Evolutionary conservation across 1,140 invertebrate genomes (phyloP).

Genomic region (Hirudo medicinalis): DNA sequence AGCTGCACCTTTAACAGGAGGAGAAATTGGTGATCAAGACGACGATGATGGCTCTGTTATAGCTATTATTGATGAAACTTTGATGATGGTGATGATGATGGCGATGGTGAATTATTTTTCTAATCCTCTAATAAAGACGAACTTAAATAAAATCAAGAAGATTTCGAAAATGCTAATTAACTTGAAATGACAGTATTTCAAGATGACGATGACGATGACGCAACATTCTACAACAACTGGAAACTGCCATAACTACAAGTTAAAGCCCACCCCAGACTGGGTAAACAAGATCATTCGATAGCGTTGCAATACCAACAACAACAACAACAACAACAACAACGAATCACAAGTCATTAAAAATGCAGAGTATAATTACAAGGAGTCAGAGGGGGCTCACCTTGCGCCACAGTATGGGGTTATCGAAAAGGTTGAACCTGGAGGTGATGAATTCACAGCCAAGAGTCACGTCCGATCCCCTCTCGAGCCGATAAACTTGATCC

Average conservation of each 20-base stretch:
- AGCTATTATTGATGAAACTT: not conserved
- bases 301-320: not conserved
- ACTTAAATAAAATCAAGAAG: no score
- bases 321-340: not conserved
- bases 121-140: no score
- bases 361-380: not conserved
- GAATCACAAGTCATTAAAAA: not conserved
- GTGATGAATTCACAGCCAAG: slow-evolving; percentile 13
- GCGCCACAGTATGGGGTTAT: slow-evolving; percentile 15
- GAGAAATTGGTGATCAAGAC: not conserved
- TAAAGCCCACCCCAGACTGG: not conserved
- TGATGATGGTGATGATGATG: no score
- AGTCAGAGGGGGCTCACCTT: not conserved
- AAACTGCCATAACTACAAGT: not conserved
- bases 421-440: slow-evolving; percentile 14
- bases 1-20: slow-evolving; percentile 2
- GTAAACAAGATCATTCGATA: not conserved
- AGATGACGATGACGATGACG: no score
- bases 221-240: no score
- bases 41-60: not conserved
- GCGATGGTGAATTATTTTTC: no score
- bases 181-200: no score
- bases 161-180: no score
- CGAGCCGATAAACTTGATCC: not conserved
- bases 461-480: not conserved